Evolutionary conservation across 1,140 invertebrate species (phyloP).

Genomic region (Elymnias hypermnestra): DNA sequence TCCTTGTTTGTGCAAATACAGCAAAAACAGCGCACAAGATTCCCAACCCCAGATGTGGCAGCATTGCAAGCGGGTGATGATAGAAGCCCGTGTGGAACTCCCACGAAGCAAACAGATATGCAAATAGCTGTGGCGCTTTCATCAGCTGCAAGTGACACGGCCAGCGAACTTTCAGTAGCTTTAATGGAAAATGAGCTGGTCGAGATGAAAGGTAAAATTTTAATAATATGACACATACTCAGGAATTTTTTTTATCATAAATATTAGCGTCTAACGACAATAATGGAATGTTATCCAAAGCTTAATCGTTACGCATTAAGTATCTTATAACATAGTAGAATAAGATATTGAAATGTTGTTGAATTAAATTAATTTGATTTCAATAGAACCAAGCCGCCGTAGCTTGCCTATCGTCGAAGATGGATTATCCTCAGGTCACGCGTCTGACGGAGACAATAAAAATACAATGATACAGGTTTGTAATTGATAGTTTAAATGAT

Average conservation of each 20-base stretch:
- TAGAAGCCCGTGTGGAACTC: conserved; percentile 21
- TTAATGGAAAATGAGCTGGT: conserved; percentile 78
- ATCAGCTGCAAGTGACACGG: conserved; percentile 96
- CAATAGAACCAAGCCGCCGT: conserved; percentile 18
- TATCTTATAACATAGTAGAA: no score
- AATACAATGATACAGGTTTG: conserved; percentile 73
- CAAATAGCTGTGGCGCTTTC: conserved; percentile 86
- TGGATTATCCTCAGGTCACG: conserved; percentile 92
- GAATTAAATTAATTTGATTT: background rate
- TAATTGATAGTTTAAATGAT: background rate
- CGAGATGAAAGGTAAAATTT: background rate
- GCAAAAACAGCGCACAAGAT: conserved; percentile 49
- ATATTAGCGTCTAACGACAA: no score
- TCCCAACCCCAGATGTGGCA: conserved; percentile 75
- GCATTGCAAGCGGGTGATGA: conserved; percentile 20
- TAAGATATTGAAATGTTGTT: no score
- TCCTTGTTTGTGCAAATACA: background rate
- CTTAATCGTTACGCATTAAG: no score
- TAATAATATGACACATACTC: no score
- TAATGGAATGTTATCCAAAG: no score
- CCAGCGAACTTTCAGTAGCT: conserved; percentile 87
- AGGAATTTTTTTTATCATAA: no score
- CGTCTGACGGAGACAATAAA: conserved; percentile 94
- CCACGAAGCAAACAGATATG: conserved; percentile 13
- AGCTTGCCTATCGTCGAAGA: conserved; percentile 97